phyloP scores from a whole-genome alignment of 2,113 vertebrate genomes.

The Canis aureus region DNA sequence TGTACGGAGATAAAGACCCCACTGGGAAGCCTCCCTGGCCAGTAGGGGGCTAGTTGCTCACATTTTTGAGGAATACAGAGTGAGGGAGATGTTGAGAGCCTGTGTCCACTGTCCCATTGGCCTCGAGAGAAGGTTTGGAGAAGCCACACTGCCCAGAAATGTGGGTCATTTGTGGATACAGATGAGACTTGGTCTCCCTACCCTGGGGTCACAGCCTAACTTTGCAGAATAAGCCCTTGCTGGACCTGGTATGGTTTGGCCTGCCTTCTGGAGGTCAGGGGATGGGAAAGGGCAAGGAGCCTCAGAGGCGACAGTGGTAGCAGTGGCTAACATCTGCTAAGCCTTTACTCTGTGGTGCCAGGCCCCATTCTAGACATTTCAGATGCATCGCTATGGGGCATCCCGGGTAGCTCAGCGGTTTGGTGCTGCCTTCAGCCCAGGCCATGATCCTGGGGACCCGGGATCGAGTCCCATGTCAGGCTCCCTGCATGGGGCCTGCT shows the following conservation, averaged over 20 bases:
- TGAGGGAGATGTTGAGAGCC: neutral
- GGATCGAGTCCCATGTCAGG: too few relatives aligned
- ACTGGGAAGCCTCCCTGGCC: neutral
- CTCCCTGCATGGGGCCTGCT: too few relatives aligned
- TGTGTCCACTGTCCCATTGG: neutral
- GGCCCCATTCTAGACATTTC: neutral
- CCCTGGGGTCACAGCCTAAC: neutral
- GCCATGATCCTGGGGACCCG: too few relatives aligned
- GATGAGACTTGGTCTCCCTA: neutral
- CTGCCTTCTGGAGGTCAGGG: neutral
- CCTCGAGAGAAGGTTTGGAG: neutral
- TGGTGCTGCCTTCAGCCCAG: too few relatives aligned
- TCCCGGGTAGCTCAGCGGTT: too few relatives aligned
- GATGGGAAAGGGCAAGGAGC: neutral
- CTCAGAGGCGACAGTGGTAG: neutral
- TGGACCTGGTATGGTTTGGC: neutral
- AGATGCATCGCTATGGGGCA: fast-evolving
- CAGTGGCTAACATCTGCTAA: neutral
- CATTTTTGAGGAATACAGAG: neutral
- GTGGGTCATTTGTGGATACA: neutral
- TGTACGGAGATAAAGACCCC: neutral
- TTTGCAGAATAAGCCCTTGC: neutral
- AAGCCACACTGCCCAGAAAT: neutral
- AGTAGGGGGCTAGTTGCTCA: neutral
- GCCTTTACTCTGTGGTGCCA: neutral